Base-by-base conservation (phyloP, 1,140 invertebrate species). In the Tetranychus cinnabarinus region DNA sequence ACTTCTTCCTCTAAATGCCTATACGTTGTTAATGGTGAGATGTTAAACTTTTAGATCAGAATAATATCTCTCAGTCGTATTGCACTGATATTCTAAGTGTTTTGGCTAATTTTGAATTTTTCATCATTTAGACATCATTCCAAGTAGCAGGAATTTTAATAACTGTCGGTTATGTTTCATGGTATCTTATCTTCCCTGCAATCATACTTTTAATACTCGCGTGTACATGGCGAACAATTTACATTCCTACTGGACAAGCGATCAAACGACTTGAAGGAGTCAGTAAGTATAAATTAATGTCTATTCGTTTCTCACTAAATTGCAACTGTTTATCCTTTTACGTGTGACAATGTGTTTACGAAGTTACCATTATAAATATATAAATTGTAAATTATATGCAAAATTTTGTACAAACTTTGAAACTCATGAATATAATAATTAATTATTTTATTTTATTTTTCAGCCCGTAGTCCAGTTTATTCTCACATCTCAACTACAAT, bases 191-290 rank as follows among this genome's bases (percentile, higher is more conserved):
- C 1, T 78, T 88, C 23, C 80, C 85, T 0, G 82, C 84, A 1
- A 6, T 79, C 12, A 68, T 83, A 23, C 76, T 91, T 34, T 76
- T 76, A 0, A 61, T 82, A 1, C 70, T 88, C n/a, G 88, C 89
- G 72, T 79, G 83, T 65, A 74, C 80, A 4, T 73, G 90, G 48
- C 72, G 87, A 46, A 74, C 76, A 59, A 81, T 87, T 69, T 93
- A 91, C 71, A 73, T 93, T n/a, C 76, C 76, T 35, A 85, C 87
- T 0, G 86, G 85, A 33, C 76, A 87, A 60, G 86, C 83, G 73
- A 77, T 92, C 15, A 91, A 92, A 73, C 78, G 88, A 62, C 76
- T 92, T 61, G 88, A 93, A 77, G 85, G 82, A 69, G 80, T 83
- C 69, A 31, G 76, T 76, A 36, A 85, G 87, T 0, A 42, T 42